These are phyloP conservation scores for Trichechus manatus DNA, from an alignment of 2,113 vertebrate genomes.

Conservation along the genomic window DNA sequence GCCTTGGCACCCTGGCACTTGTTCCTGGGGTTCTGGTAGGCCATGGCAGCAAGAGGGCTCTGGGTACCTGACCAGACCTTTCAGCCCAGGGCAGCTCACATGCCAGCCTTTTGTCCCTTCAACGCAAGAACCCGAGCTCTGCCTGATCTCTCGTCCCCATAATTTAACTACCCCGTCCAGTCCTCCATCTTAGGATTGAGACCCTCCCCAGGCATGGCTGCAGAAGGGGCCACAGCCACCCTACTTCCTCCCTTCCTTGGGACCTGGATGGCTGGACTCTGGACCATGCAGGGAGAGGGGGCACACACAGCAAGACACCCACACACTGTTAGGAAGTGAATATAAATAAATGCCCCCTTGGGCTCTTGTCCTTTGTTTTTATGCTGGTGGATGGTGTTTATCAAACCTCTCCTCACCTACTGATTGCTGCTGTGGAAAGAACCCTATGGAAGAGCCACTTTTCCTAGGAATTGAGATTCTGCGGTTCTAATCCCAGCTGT, in stretches of 20 bases:
- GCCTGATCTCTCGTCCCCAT: background rate
- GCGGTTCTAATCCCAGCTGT: background rate
- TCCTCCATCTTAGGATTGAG: background rate
- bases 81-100: background rate
- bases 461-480: slow-evolving; percentile 40
- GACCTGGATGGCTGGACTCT: background rate
- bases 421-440: background rate
- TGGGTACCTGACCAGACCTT: background rate
- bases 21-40: background rate
- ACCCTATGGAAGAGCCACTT: background rate
- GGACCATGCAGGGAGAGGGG: background rate
- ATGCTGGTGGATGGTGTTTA: background rate
- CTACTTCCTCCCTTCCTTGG: background rate
- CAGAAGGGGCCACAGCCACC: background rate
- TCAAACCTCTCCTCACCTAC: background rate
- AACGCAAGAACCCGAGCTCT: background rate
- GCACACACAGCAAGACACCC: background rate
- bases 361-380: background rate
- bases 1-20: background rate
- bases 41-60: background rate
- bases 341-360: background rate
- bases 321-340: background rate
- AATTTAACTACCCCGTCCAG: background rate
- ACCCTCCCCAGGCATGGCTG: background rate
- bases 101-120: background rate